Evolutionary conservation across 2,113 vertebrate species (phyloP).

Genomic region (Semicossyphus pulcher): DNA sequence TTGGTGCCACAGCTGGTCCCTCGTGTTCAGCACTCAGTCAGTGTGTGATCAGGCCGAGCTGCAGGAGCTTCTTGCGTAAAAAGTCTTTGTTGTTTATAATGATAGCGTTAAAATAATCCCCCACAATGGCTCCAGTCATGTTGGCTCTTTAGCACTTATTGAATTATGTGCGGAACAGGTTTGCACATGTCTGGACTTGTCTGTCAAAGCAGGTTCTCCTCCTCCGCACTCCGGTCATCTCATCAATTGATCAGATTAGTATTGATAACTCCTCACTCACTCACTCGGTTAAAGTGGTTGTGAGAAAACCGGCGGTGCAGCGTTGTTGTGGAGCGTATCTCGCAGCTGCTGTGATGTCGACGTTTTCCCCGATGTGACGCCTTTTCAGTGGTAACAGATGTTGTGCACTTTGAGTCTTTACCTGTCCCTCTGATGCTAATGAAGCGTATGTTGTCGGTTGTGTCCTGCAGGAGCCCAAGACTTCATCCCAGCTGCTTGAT

Average conservation of each 20-base stretch:
- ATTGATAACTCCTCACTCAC: neutral
- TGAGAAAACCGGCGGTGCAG: neutral
- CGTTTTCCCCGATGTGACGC: too few species aligned
- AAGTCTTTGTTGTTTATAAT: neutral
- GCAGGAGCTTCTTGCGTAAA: too few species aligned
- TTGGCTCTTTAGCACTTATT: neutral
- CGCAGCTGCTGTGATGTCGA: neutral
- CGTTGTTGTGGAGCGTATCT: neutral
- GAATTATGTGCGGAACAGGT: neutral
- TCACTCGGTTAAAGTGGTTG: neutral
- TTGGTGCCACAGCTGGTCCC: neutral
- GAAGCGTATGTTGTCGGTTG: neutral
- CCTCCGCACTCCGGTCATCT: neutral
- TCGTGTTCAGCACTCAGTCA: neutral
- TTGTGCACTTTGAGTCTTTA: too few species aligned
- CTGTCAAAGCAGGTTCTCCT: neutral
- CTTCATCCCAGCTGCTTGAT: conserved; percentile 95
- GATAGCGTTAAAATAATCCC: too few species aligned
- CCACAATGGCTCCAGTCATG: neutral
- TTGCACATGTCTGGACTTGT: neutral
- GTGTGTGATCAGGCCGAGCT: neutral
- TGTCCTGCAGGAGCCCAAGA: conserved; percentile 90
- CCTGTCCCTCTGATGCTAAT: neutral
- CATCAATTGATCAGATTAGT: conserved; percentile 28
- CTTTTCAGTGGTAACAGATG: too few species aligned